Evolutionary conservation across 2,113 vertebrate genomes (phyloP), one percentile per base, ranked within the genome.

Genomic region (Todiramphus saurophagus): DNA sequence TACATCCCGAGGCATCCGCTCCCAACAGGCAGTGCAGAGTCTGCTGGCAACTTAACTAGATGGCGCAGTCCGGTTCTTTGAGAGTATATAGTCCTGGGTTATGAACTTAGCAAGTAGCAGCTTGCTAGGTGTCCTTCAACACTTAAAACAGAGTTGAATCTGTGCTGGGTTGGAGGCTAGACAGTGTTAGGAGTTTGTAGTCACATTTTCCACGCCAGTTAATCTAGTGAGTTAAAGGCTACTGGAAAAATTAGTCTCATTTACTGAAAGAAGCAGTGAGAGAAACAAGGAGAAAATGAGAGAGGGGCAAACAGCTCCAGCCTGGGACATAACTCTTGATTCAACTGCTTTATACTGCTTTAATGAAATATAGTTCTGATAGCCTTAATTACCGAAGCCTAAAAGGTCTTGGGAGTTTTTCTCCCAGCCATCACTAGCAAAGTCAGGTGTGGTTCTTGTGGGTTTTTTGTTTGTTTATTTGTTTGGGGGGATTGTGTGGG

Each of bases 231-330:
- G 95, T 97, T 98, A 91, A 95, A 97, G 97, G 94, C 96, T 97
- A 93, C 92, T 98, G 98, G 98, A 98, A 98, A 98, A 98, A 97
- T 96, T 91, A 83, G 95, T 89, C 97, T 98, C 97, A 96, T 96
- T 95, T 97, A 72, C 92, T 94, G 84, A 96, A 95, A 95, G 96
- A 90, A 97, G 93, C 63, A 10, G 91, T 53, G 70, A 75, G 68
- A 90, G 96, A 84, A 66, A 30, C 63, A 39, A 76, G 87, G 68
- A 56, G 87, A 63, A 68, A 73, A 66, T 27, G 25, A 80, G 91
- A 94, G 96, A 80, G 78, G 66, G 96, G 83, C 93, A 96, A 94
- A 83, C 48, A 87, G 79, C 68, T 21, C 39, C 91, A 90, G 25
- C 80, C 50, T 14, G 77, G 63, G 87, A 90, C 16, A 11, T 76